A percentile compares a stretch with the other conserved stretches of the same genome.
These are phyloP conservation scores for Micronisus gabar DNA, from an alignment of 2,113 vertebrate genomes.

Conservation along the genomic window DNA sequence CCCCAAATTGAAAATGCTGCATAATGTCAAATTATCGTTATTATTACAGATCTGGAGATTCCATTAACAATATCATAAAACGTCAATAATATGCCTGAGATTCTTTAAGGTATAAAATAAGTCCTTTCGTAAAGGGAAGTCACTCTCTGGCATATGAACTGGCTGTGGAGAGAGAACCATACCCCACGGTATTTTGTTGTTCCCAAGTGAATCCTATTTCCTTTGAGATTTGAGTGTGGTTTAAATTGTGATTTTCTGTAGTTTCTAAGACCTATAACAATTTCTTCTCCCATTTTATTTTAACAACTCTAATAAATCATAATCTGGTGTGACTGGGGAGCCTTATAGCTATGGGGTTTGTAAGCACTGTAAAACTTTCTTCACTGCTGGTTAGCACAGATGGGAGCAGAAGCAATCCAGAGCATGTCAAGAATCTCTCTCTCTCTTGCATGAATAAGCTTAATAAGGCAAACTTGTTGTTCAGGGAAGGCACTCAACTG, in stretches of 20 bases:
- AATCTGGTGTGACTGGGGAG: not conserved
- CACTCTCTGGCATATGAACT: not conserved
- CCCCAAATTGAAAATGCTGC: not conserved
- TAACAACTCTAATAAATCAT: conserved; percentile 20
- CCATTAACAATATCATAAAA: not conserved
- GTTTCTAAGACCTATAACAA: conserved; percentile 27
- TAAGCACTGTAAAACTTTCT: conserved; percentile 26
- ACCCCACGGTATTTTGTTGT: not conserved
- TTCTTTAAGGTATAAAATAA: not conserved
- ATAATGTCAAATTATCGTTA: not conserved
- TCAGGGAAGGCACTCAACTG: conserved; percentile 27
- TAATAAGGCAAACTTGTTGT: conserved; percentile 29
- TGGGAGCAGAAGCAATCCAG: conserved; percentile 13
- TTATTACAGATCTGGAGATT: not conserved
- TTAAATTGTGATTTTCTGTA: conserved; percentile 12
- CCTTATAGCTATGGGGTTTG: not conserved
- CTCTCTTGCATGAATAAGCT: not conserved
- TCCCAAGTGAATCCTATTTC: not conserved
- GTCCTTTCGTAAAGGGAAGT: not conserved
- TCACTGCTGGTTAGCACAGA: conserved; percentile 9
- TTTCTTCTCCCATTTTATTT: conserved; percentile 39
- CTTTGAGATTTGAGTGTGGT: conserved; percentile 17
- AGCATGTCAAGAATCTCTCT: not conserved
- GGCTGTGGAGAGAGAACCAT: not conserved
- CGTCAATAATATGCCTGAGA: not conserved